Percentiles rank a stretch among this genome's conserved stretches.
Evolutionary conservation across 2,888 invertebrate genomes (phyloP).

Genomic region (Calliopum simillimum): DNA sequence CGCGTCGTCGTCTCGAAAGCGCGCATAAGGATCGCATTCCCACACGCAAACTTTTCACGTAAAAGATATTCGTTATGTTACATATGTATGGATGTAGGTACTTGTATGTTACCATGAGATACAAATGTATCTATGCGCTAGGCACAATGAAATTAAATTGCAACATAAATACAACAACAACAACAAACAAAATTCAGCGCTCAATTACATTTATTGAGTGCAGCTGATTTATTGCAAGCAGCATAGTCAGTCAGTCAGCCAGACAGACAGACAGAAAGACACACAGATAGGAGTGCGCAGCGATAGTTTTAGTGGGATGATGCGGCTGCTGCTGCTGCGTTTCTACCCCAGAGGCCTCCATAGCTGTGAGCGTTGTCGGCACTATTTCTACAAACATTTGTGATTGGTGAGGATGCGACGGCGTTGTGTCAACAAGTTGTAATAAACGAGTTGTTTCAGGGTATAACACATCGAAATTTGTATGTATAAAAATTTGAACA

Average conservation of each 20-base stretch:
- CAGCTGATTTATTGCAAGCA: constrained; percentile 36
- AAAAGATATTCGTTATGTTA: constrained; percentile 2
- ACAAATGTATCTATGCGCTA: constrained; percentile 48
- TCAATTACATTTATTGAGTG: constrained; percentile 57
- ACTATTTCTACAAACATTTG: constrained; percentile 1
- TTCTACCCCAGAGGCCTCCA: neutral
- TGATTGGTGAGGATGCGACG: constrained; percentile 50
- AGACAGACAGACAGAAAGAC: constrained; percentile 39
- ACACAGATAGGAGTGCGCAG: constrained; percentile 25
- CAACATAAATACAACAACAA: neutral
- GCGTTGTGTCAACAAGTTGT: constrained; percentile 55
- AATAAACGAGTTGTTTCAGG: constrained; percentile 37
- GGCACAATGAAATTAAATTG: neutral
- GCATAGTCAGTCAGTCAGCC: neutral
- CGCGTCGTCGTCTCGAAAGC: constrained; percentile 38
- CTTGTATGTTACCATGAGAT: constrained; percentile 32
- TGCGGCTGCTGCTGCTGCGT: neutral
- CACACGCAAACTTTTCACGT: constrained; percentile 48
- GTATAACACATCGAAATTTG: too few species aligned
- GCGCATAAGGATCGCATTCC: constrained; percentile 50
- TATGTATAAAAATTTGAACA: too few species aligned
- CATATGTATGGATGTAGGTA: constrained; percentile 15
- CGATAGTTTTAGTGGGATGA: constrained; percentile 43
- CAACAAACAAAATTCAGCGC: constrained; percentile 49
- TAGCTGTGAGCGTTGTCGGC: constrained; percentile 4